Conservation (phyloP, 2,113 vertebrate genomes). For the Alosa alosa region DNA sequence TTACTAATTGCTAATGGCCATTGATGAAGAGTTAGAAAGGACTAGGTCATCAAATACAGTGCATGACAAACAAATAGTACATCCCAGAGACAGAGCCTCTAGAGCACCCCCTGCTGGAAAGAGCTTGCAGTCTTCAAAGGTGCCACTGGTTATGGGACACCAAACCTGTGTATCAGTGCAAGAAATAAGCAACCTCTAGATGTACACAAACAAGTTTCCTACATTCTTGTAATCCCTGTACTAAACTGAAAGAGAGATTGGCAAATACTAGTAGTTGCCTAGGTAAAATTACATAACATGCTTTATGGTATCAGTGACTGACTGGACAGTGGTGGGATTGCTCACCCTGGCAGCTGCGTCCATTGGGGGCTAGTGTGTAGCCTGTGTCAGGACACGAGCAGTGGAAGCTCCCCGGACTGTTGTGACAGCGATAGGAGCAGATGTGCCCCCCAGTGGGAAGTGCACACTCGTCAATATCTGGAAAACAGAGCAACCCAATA, state of each 20-base stretch:
- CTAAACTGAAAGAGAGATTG: neutral
- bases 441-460: conserved; percentile 95
- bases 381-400: conserved; percentile 85
- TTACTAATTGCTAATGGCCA: neutral
- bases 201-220: neutral
- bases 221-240: neutral
- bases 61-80: neutral
- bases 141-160: neutral
- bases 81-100: neutral
- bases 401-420: conserved; percentile 89
- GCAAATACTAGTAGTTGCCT: neutral
- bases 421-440: conserved; percentile 87
- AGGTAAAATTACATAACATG: neutral
- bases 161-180: neutral
- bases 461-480: conserved; percentile 96
- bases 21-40: neutral
- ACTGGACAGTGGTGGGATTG: neutral
- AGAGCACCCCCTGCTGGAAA: neutral
- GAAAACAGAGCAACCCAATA: neutral
- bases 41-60: neutral
- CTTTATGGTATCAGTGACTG: neutral
- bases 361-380: conserved; percentile 85
- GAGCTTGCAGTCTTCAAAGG: neutral
- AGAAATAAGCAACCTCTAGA: neutral
- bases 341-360: conserved; percentile 94